Evolutionary conservation across 2,113 vertebrate species (phyloP), one percentile per base, ranked within the genome.

Genomic region (Sterrhoptilus dennistouni): DNA sequence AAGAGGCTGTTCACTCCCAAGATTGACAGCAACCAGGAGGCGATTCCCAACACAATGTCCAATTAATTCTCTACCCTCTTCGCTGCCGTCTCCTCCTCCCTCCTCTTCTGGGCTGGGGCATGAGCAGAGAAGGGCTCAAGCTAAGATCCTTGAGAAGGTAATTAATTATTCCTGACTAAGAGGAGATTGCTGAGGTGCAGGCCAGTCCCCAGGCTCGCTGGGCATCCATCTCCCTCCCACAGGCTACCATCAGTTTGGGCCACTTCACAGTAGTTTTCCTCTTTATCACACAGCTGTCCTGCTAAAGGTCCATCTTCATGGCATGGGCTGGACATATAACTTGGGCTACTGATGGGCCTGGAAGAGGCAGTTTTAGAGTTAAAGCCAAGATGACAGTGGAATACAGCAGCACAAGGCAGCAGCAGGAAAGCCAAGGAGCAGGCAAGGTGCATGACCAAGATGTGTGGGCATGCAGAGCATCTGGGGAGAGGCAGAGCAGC

Each of bases 61-160:
- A 96, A 97, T 97, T 97, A 97, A 97, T 97, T 96, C 95, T 95
- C 95, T 95, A 96, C 94, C 95, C 90, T 96, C 95, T 95, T 96
- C 82, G 69, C 92, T 93, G 89, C 85, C 49, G 36, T 95, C 93
- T 97, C 82, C 93, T 93, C 80, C 93, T 97, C 92, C 95, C 95
- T 97, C 87, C 63, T 96, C 91, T 94, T 66, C 66, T 94, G 53
- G 86, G 69, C 92, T 92, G 92, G 95, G 44, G 88, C 94, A 94
- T 95, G 96, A 97, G 96, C 96, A 97, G 95, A 85, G 94, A 96
- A 94, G 93, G 93, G 82, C 89, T 95, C 95, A 93, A 93, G 92
- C 91, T 91, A 87, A 94, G 96, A 96, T 92, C 86, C 96, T 96
- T 44, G 8, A 97, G 96, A 96, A 97, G 94, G 96, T 96, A 93